Conservation (phyloP, 2,797 vertebrate species). For the Enteromius thamalakanensis region DNA sequence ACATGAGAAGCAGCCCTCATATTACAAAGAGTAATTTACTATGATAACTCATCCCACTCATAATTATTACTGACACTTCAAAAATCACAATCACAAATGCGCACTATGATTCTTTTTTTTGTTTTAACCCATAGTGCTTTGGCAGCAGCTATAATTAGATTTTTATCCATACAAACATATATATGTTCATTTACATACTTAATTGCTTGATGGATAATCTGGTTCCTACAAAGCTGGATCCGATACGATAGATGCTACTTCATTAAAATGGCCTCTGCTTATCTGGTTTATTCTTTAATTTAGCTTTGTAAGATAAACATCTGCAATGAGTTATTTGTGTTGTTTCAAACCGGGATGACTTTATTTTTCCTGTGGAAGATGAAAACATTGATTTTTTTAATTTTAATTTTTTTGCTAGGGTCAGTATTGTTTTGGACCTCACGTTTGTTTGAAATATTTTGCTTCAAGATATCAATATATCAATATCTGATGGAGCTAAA, state of each 20-base stretch:
- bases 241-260: neutral
- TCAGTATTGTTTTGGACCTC: neutral
- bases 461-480: no score
- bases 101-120: slow-evolving; percentile 16
- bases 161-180: slow-evolving; percentile 25
- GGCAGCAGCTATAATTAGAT: slow-evolving; percentile 10
- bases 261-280: slow-evolving; percentile 16
- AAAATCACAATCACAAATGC: slow-evolving; percentile 21
- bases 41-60: slow-evolving; percentile 10
- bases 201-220: slow-evolving; percentile 28
- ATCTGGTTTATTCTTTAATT: neutral
- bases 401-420: neutral
- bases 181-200: slow-evolving; percentile 26
- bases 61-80: slow-evolving; percentile 17
- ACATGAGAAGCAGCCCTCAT: neutral
- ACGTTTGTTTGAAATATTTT: neutral
- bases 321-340: neutral
- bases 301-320: neutral
- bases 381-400: neutral
- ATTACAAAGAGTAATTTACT: neutral
- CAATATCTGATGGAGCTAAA: neutral
- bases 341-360: neutral
- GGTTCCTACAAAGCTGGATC: neutral
- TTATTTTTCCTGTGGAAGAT: neutral
- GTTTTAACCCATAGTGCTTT: slow-evolving; percentile 19